Base-by-base conservation (phyloP, 2,888 invertebrate genomes). In the Brachypalpus laphriformis region DNA sequence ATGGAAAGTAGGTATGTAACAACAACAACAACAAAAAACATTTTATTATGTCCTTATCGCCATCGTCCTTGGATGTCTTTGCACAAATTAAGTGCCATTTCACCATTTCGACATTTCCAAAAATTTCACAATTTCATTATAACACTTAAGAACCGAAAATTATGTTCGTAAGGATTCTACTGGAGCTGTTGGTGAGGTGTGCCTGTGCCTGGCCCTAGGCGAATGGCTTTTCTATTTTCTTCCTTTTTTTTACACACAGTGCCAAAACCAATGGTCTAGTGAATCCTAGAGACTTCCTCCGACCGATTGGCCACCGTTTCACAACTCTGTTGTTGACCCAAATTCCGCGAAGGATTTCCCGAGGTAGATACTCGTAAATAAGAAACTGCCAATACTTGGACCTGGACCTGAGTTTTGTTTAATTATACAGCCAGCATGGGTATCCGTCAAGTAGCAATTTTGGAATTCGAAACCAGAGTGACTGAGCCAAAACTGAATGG, bases 1-100 rank as follows among this genome's bases (percentile, higher is more conserved):
- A 66, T 45, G 20, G 14, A 72, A 59, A 40, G 68, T 66, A 66
- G 4, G 8, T 45, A 31, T 31, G 31, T 34, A 34, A 45, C 34
- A 47, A 47, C 37, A 42, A 31, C 42, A 70, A 56, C 49, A 70
- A 7, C 40, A 4, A 16, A 16, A 31, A 31, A 28, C 59, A 34
- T 37, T 54, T 54, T 40, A 54, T 40, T 28, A 54, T 59, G 80
- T 66, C 59, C 51, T 45, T 59, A 74, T 22, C 51, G 45, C 28
- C 18, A 9, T 31, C 16, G 51, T 49, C 75, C 56, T 54, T 42
- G 45, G 61, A 49, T 57, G 72, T 68, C 54, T 61, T 49, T 66
- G 42, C 40, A 54, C 49, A 78, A 78, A 83, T 78, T 83, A 83
- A 78, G 78, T 74, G 18, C 66, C 47, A 57, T 72, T 63, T 63